A percentile compares a stretch with the other conserved stretches of the same genome.
These are phyloP conservation scores for Vulpes ferrilata DNA, from an alignment of 2,113 vertebrate genomes.

Conservation along the genomic window DNA sequence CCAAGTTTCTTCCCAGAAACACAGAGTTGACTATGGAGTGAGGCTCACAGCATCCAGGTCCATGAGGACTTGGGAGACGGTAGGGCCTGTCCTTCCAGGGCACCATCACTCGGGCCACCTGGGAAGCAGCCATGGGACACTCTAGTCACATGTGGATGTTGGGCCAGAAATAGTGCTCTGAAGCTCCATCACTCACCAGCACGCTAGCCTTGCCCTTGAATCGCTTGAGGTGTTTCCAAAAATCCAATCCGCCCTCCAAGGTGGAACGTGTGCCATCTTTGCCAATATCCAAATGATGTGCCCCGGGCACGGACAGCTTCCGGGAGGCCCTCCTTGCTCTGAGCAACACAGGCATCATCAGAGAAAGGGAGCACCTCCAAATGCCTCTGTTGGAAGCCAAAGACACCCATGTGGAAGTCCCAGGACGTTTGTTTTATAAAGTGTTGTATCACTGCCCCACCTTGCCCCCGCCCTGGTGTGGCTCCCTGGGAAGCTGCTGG, in stretches of 20 bases:
- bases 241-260: not conserved
- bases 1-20: not conserved
- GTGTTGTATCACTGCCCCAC: not conserved
- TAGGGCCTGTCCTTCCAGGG: not conserved
- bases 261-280: not conserved
- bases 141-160: not conserved
- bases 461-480: slow-evolving; percentile 27
- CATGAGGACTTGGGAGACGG: not conserved
- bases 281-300: not conserved
- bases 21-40: not conserved
- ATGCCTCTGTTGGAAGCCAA: not conserved
- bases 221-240: not conserved
- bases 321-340: slow-evolving; percentile 43
- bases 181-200: not conserved
- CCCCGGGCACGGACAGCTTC: not conserved
- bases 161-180: not conserved
- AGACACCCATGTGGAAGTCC: slow-evolving; percentile 4
- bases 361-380: not conserved
- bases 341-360: slow-evolving; percentile 60
- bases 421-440: slow-evolving; percentile 5
- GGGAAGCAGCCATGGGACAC: not conserved
- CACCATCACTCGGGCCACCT: not conserved
- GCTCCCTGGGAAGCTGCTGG: not conserved
- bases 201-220: not conserved
- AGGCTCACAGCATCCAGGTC: not conserved